phyloP scores from a whole-genome alignment of 2,888 invertebrate species.

The Nephrotoma appendiculata region DNA sequence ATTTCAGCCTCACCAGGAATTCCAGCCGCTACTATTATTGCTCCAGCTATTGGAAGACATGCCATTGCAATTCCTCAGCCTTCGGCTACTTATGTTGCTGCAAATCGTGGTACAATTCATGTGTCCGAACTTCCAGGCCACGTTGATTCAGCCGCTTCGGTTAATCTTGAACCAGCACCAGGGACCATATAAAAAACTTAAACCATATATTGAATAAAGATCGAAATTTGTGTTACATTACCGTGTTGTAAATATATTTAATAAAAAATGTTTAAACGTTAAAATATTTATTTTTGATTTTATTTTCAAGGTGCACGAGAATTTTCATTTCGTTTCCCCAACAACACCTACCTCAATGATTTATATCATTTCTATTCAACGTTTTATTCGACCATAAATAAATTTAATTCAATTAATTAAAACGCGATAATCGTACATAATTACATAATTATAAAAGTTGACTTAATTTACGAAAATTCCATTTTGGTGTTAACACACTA shows the following conservation, averaged over 20 bases:
- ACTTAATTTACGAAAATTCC: neutral
- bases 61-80: slow-evolving; percentile 20
- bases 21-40: neutral
- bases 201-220: neutral
- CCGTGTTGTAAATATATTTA: neutral
- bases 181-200: slow-evolving; percentile 21
- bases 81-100: slow-evolving; percentile 28
- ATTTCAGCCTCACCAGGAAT: neutral
- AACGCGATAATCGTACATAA: neutral
- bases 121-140: slow-evolving; percentile 30
- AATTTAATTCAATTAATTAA: neutral
- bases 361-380: neutral
- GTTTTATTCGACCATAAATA: neutral
- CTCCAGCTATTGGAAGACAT: neutral
- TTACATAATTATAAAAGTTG: neutral
- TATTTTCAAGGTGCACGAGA: neutral
- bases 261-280: neutral
- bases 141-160: slow-evolving; percentile 26
- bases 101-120: slow-evolving; percentile 31
- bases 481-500: too few species aligned
- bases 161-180: slow-evolving; percentile 29
- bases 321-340: neutral
- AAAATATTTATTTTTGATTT: neutral
- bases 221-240: neutral
- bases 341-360: neutral